phyloP scores from a whole-genome alignment of 2,888 invertebrate genomes.

The Tiphia femorata region DNA sequence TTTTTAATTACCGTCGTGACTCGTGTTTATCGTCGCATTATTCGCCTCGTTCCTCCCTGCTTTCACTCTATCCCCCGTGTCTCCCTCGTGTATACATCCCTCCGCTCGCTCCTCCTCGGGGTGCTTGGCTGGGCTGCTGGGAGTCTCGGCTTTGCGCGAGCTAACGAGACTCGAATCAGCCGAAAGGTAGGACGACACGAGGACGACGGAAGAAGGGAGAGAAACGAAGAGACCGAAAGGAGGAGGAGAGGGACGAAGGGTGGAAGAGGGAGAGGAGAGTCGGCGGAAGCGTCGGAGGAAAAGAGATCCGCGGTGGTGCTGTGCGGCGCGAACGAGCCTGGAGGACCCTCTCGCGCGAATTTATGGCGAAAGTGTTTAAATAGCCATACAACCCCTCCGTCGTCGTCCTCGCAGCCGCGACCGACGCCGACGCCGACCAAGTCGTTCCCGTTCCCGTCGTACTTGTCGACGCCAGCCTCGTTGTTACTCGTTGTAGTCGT shows the following conservation, averaged over 20 bases:
- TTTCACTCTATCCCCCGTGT: constrained; percentile 15
- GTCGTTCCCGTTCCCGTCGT: no score
- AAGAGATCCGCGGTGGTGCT: constrained; percentile 23
- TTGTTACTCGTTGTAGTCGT: constrained; percentile 5
- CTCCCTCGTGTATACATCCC: background rate
- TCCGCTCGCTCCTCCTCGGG: background rate
- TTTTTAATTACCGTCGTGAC: constrained; percentile 61
- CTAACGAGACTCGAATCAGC: constrained; percentile 53
- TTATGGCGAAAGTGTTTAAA: constrained; percentile 50
- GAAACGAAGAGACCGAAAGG: constrained; percentile 18
- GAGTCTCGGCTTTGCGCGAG: constrained; percentile 16
- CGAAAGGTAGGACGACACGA: constrained; percentile 24
- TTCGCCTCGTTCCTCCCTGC: constrained; percentile 30
- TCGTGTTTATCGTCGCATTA: constrained; percentile 62
- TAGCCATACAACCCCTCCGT: constrained; percentile 41
- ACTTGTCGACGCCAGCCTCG: constrained; percentile 9
- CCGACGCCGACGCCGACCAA: constrained; percentile 10
- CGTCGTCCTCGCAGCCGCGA: constrained; percentile 16
- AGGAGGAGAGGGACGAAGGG: constrained; percentile 2
- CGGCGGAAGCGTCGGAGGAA: constrained; percentile 11
- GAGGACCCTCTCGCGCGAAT: constrained; percentile 46
- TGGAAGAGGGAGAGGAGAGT: no score
- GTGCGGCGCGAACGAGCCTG: constrained; percentile 41
- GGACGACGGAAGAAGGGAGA: background rate
- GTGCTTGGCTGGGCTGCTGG: no score